phyloP scores from a whole-genome alignment of 2,888 invertebrate genomes.

The Itoplectis maculator region DNA sequence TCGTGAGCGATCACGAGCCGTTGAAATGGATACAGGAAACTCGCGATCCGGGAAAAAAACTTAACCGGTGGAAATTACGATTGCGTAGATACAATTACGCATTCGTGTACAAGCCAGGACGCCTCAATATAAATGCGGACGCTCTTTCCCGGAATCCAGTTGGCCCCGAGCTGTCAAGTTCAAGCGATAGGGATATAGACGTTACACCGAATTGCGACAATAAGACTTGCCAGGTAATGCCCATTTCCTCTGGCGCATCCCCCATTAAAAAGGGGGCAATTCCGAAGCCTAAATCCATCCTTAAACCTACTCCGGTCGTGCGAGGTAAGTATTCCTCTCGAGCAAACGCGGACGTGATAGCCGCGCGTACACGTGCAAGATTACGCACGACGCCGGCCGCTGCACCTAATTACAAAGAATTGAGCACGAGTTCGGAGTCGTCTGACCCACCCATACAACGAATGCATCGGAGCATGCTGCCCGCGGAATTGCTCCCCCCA shows the following conservation, averaged over 20 bases:
- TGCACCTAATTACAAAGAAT: not conserved
- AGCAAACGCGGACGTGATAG: not conserved
- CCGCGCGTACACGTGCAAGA: conserved; percentile 11
- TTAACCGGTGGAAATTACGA: conserved; percentile 40
- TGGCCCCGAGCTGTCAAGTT: not conserved
- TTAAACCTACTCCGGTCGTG: not conserved
- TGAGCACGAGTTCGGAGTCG: not conserved
- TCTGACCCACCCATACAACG: not conserved
- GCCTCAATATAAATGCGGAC: conserved; percentile 30
- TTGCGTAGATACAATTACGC: conserved; percentile 23
- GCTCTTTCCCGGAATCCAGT: conserved; percentile 39
- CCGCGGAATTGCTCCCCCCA: not conserved
- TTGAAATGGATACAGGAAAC: conserved; percentile 24
- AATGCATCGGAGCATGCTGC: conserved; percentile 8
- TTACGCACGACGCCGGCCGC: not conserved
- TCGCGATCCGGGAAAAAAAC: conserved; percentile 19
- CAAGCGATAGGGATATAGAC: not conserved
- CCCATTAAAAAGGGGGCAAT: not conserved
- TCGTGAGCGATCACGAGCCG: conserved; percentile 41
- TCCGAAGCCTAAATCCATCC: no score
- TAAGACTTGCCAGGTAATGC: no score
- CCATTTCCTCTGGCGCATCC: not conserved
- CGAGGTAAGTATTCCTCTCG: no score
- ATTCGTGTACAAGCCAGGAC: conserved; percentile 31
- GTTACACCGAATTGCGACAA: no score